phyloP scores from a whole-genome alignment of 2,113 vertebrate genomes.

The Electrona antarctica region DNA sequence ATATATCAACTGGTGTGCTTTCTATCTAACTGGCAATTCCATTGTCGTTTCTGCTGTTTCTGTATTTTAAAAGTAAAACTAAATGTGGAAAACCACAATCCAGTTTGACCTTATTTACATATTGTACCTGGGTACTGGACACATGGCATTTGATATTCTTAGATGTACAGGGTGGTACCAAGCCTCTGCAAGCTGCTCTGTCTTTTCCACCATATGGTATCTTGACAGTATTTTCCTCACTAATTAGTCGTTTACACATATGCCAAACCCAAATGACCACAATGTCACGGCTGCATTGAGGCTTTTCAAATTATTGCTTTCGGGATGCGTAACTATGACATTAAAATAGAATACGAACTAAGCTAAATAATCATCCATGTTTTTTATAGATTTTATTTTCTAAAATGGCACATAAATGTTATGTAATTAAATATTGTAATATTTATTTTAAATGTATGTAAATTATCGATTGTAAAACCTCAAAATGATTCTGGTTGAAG shows the following conservation, averaged over 20 bases:
- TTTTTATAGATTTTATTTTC: background rate
- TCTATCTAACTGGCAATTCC: background rate
- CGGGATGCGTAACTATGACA: slow-evolving; percentile 42
- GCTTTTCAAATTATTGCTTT: slow-evolving; percentile 58
- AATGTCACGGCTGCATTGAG: slow-evolving; percentile 69
- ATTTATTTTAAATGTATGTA: too few relatives aligned
- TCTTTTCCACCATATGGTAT: slow-evolving; percentile 80
- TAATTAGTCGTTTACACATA: slow-evolving; percentile 85
- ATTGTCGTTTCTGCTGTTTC: background rate
- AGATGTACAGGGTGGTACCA: slow-evolving; percentile 71
- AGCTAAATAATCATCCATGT: background rate
- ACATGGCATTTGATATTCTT: slow-evolving; percentile 67
- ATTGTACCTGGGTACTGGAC: slow-evolving; percentile 70
- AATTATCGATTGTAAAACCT: too few relatives aligned
- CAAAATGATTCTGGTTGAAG: background rate
- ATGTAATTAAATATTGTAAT: too few relatives aligned
- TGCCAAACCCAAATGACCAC: slow-evolving; percentile 78
- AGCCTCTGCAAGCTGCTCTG: slow-evolving; percentile 79
- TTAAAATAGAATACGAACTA: background rate
- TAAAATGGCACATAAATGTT: too few relatives aligned
- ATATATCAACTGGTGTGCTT: slow-evolving; percentile 46
- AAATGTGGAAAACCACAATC: slow-evolving; percentile 60
- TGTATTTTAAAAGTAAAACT: slow-evolving; percentile 32
- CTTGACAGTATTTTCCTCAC: slow-evolving; percentile 81
- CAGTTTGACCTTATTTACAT: slow-evolving; percentile 79